Percentiles rank a stretch among this genome's conserved stretches.
These are phyloP conservation scores for Athalia cordata DNA, from an alignment of 2,888 invertebrate species.

Conservation along the genomic window DNA sequence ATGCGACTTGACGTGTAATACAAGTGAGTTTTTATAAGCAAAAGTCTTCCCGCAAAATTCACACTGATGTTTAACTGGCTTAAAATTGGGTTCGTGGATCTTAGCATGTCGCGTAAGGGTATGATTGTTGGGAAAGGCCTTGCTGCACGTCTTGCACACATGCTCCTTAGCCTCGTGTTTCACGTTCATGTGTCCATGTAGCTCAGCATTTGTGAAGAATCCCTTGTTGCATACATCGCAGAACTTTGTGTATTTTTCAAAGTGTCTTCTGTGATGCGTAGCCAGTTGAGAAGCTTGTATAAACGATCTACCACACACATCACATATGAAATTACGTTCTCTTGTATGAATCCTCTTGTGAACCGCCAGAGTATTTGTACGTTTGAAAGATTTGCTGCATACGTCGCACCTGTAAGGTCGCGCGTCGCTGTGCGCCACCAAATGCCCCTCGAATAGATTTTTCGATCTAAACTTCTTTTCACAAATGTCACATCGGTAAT, in stretches of 20 bases:
- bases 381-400: constrained; percentile 66
- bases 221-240: constrained; percentile 66
- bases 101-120: constrained; percentile 61
- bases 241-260: constrained; percentile 61
- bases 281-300: constrained; percentile 66
- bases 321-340: constrained; percentile 66
- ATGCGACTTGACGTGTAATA: constrained; percentile 68
- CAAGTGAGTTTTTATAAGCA: constrained; percentile 69
- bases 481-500: constrained; percentile 62
- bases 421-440: constrained; percentile 64
- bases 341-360: constrained; percentile 66
- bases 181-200: constrained; percentile 68
- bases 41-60: constrained; percentile 71
- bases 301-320: constrained; percentile 67
- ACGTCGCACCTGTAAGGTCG: constrained; percentile 65
- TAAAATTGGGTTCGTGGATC: constrained; percentile 66
- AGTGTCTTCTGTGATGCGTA: constrained; percentile 65
- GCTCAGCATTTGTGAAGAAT: constrained; percentile 68
- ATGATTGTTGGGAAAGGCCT: constrained; percentile 66
- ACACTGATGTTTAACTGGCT: constrained; percentile 67
- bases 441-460: constrained; percentile 64
- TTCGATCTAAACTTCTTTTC: constrained; percentile 62
- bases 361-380: constrained; percentile 65
- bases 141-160: constrained; percentile 62
- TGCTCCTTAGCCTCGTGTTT: constrained; percentile 68